phyloP scores from a whole-genome alignment of 2,113 vertebrate species.

The Microtus montanus region DNA sequence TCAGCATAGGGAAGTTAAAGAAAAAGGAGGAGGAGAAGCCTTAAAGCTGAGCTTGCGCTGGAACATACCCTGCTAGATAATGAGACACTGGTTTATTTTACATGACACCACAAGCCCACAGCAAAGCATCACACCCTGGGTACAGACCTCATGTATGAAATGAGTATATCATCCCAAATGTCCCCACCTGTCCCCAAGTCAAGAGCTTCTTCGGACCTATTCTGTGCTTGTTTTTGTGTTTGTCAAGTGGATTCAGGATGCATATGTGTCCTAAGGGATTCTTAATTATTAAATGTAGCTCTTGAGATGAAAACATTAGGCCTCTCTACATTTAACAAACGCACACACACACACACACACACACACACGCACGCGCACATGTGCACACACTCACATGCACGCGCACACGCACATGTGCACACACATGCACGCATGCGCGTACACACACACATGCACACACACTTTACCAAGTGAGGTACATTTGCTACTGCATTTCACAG shows the following conservation, averaged over 20 bases:
- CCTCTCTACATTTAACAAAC: neutral
- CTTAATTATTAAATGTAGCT: slow-evolving; percentile 43
- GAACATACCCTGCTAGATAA: neutral
- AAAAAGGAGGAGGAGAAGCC: neutral
- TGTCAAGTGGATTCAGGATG: slow-evolving; percentile 17
- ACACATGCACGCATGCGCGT: neutral
- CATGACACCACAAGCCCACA: neutral
- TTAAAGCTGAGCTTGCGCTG: neutral
- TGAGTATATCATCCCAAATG: neutral
- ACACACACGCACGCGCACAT: neutral
- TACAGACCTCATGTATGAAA: neutral
- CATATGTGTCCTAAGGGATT: slow-evolving; percentile 43
- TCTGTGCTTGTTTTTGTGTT: neutral
- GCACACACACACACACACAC: too few relatives aligned
- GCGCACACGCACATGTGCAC: neutral
- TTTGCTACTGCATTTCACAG: slow-evolving; percentile 48
- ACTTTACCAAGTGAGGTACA: slow-evolving; percentile 25
- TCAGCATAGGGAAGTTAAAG: neutral
- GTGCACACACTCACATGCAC: neutral
- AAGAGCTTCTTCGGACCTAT: neutral
- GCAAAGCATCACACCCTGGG: neutral
- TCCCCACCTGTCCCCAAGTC: neutral
- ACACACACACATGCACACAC: neutral
- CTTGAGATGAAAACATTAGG: slow-evolving; percentile 8
- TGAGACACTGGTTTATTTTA: neutral